phyloP scores from a whole-genome alignment of 2,888 invertebrate genomes.

The Phrixothrix hirtus region DNA sequence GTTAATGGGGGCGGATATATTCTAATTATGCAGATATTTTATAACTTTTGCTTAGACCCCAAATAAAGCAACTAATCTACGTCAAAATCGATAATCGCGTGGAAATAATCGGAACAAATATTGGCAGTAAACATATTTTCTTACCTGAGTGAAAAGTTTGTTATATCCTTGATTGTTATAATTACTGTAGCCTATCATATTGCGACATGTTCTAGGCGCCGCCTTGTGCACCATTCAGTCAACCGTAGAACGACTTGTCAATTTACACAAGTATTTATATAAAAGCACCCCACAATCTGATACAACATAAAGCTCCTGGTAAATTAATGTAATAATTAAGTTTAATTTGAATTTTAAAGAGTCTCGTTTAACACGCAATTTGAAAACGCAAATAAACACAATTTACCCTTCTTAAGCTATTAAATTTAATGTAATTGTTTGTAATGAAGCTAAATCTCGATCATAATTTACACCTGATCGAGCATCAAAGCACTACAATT shows the following conservation, averaged over 20 bases:
- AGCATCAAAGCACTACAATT: conserved; percentile 5
- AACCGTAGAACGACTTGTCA: conserved; percentile 31
- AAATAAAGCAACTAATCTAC: conserved; percentile 1
- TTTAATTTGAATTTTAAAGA: conserved; percentile 12
- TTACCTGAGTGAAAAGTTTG: conserved; percentile 82
- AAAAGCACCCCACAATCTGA: conserved; percentile 2
- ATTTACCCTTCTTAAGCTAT: neutral
- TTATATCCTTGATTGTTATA: conserved; percentile 76
- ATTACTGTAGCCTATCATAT: conserved; percentile 78
- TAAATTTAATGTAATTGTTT: neutral
- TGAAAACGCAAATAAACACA: neutral
- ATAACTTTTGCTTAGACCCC: conserved; percentile 9
- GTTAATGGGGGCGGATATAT: conserved; percentile 17
- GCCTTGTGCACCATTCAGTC: conserved; percentile 51
- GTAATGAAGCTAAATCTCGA: neutral
- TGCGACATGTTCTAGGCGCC: conserved; percentile 63
- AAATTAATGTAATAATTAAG: conserved; percentile 10
- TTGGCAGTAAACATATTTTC: too few relatives aligned
- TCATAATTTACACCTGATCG: neutral
- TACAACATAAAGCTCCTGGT: conserved; percentile 2
- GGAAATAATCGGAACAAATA: neutral
- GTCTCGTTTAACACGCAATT: conserved; percentile 12
- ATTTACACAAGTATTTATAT: conserved; percentile 22
- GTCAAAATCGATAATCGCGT: neutral
- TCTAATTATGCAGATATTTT: conserved; percentile 27